Base-by-base conservation (phyloP, 2,797 vertebrate genomes). In the Scolopax bukidnonensis region DNA sequence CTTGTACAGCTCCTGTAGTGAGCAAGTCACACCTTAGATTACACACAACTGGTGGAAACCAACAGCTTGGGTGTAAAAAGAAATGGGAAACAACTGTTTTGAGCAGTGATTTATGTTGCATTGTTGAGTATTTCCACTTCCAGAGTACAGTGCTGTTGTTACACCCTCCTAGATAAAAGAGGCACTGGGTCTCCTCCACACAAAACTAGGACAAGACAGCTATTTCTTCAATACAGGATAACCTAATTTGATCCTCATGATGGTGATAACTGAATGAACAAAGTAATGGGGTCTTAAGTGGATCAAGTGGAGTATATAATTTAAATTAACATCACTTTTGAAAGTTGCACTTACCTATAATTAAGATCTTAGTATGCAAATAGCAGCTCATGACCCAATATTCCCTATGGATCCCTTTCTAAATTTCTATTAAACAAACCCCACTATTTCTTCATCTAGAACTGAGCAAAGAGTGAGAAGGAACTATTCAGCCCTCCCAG, bases 341-440 rank as follows among this genome's bases (percentile, higher is more conserved):
- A 93, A 95, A 92, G 75, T 73, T 89, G 53, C 21, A 38, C 57
- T 93, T 91, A 76, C 71, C 75, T 92, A 70, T 89, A 93, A 95
- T 95, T 92, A 95, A 95, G 71, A 92, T 80, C 53, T 91, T 76
- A 77, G 43, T 51, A 91, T 43, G 91, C 73, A 94, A 96, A 91
- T 23, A 87, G 50, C 17, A 61, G 25, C 6, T 90, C 81, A 61
- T 68, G 87, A 91, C 38, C 73, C 50, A 41, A 60, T 88, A 92
- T 74, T 95, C 76, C 48, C 47, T 32, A 51, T 16, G 13, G 47
- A 61, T 81, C 41, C 18, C 45, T 81, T 91, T 47, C 28, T 30
- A 3, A 1, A 61, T 86, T 94, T 84, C 53, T 54, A 24, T 64
- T 70, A 45, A 70, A 51, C 51, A 83, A 74, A 18, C 30, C 21